Conservation (phyloP, 2,888 invertebrate genomes). For the Machimus atricapillus region DNA sequence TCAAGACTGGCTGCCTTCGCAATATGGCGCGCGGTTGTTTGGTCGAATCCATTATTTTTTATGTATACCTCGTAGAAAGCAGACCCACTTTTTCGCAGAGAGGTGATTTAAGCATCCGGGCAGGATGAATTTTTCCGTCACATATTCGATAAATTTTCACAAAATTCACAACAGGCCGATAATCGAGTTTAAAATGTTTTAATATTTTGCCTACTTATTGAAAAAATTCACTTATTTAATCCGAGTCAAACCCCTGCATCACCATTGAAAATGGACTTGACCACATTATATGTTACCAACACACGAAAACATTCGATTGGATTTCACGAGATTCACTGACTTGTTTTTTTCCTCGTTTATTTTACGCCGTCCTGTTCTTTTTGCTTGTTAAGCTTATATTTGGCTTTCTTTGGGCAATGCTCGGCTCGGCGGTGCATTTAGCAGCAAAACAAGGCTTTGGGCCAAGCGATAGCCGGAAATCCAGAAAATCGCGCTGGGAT, state of each 20-base stretch:
- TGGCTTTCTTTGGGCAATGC: constrained; percentile 7
- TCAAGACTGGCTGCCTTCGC: constrained; percentile 65
- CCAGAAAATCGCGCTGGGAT: background rate
- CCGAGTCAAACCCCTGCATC: constrained; percentile 44
- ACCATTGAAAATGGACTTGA: constrained; percentile 44
- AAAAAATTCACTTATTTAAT: constrained; percentile 24
- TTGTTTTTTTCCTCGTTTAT: constrained; percentile 20
- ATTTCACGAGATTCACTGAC: constrained; percentile 37
- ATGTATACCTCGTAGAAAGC: constrained; percentile 32
- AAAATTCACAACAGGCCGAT: background rate
- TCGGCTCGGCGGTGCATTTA: background rate
- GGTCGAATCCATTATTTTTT: constrained; percentile 51
- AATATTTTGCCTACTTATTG: background rate
- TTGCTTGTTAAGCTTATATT: constrained; percentile 7
- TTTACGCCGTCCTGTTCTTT: constrained; percentile 20
- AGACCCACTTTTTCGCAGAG: constrained; percentile 27
- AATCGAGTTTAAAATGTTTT: background rate
- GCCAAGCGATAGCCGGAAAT: background rate
- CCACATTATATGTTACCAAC: constrained; percentile 39
- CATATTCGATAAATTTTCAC: background rate
- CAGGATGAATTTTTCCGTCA: background rate
- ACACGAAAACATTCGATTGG: constrained; percentile 24
- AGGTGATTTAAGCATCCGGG: background rate
- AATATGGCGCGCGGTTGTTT: constrained; percentile 58
- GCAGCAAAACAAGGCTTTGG: background rate